phyloP scores from a whole-genome alignment of 1,140 invertebrate genomes.

The Drosophila melanogaster region DNA sequence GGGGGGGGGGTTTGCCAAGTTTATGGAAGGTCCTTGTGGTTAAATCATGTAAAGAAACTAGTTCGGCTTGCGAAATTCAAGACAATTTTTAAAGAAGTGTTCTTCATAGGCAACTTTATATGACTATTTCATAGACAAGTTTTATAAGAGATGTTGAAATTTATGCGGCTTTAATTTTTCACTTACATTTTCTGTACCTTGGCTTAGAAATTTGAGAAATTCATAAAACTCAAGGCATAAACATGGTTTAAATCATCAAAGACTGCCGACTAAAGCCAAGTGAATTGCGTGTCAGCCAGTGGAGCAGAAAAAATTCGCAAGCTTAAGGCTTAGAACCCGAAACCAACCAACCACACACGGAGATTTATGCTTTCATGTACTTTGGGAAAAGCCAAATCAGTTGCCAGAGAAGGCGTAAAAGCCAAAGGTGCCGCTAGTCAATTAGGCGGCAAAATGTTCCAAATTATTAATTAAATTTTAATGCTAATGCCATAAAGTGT shows the following conservation, averaged over 20 bases:
- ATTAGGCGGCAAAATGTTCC: slow-evolving; percentile 63
- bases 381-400: slow-evolving; percentile 59
- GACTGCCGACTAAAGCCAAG: slow-evolving; percentile 18
- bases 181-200: background rate
- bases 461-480: slow-evolving; percentile 77
- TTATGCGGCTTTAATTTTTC: background rate
- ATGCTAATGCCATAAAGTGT: slow-evolving; percentile 57
- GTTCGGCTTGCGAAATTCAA: background rate
- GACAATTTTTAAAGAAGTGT: too few relatives aligned
- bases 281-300: slow-evolving; percentile 62
- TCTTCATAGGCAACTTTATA: too few relatives aligned
- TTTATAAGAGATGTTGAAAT: background rate
- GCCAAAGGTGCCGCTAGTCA: slow-evolving; percentile 68
- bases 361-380: slow-evolving; percentile 7
- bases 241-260: slow-evolving; percentile 47
- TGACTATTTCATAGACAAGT: too few relatives aligned
- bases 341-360: slow-evolving; percentile 9
- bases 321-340: slow-evolving; percentile 42
- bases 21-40: slow-evolving; percentile 5
- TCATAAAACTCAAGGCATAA: background rate
- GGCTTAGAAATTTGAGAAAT: background rate
- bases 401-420: slow-evolving; percentile 40
- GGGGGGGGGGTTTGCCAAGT: slow-evolving; percentile 6
- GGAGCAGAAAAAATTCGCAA: slow-evolving; percentile 70
- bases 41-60: background rate